Conservation (phyloP, 1,140 invertebrate species). For the Caenorhabditis elegans region WBcel235 BX284606.5:12715001-12715500, state of each 20-base stretch:
- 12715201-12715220: background rate
- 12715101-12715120: background rate
- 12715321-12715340: too few relatives aligned
- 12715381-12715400: too few relatives aligned
- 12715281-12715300: background rate
- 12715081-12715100: background rate
- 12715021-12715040: constrained; percentile 18
- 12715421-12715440: too few relatives aligned
- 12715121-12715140: background rate
- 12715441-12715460: too few relatives aligned
- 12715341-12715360: too few relatives aligned
- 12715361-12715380: too few relatives aligned
- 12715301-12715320: background rate
- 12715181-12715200: background rate
- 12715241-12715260: too few relatives aligned
- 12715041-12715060: background rate
- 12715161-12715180: background rate
- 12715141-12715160: background rate
- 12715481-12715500: too few relatives aligned
- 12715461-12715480: too few relatives aligned
- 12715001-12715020: background rate
- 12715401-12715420: too few relatives aligned
- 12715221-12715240: too few relatives aligned
- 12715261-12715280: background rate
- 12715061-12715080: background rate